Conservation (phyloP, 1,140 invertebrate genomes). For the Grapholita molesta region DNA sequence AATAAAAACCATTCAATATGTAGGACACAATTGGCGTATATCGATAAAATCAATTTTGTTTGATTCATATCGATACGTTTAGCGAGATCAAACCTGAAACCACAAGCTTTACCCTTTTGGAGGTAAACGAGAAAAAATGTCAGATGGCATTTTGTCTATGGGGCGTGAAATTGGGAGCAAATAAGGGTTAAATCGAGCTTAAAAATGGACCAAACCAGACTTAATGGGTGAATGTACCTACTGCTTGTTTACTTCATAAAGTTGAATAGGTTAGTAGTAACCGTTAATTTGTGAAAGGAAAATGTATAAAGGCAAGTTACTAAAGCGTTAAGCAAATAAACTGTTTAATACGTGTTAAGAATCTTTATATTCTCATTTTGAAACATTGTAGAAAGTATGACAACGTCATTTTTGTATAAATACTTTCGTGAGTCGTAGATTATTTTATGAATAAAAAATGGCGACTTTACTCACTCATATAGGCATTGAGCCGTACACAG, state of each 20-base stretch:
- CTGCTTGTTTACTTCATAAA: background rate
- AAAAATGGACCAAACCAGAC: background rate
- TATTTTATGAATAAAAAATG: too few species aligned
- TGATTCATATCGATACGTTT: background rate
- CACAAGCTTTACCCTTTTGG: background rate
- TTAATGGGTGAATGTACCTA: background rate
- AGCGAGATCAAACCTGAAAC: background rate
- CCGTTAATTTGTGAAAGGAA: background rate
- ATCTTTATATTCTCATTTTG: too few species aligned
- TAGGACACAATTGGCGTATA: background rate
- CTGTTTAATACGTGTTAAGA: too few species aligned
- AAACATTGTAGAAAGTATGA: too few species aligned
- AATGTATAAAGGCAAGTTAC: too few species aligned
- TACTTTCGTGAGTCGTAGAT: too few species aligned
- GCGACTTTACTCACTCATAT: too few species aligned
- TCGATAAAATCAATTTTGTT: background rate
- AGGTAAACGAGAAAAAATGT: constrained; percentile 4
- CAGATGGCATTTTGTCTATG: constrained; percentile 5
- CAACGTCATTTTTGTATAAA: too few species aligned
- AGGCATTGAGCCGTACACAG: too few species aligned
- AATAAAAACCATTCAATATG: too few species aligned
- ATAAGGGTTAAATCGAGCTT: constrained; percentile 12
- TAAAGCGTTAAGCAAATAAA: too few species aligned
- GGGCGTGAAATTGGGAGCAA: constrained; percentile 13
- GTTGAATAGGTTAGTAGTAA: background rate